Evolutionary conservation across 2,888 invertebrate species (phyloP), one percentile per base, ranked within the genome.

Genomic region (Phorcus lineatus): DNA sequence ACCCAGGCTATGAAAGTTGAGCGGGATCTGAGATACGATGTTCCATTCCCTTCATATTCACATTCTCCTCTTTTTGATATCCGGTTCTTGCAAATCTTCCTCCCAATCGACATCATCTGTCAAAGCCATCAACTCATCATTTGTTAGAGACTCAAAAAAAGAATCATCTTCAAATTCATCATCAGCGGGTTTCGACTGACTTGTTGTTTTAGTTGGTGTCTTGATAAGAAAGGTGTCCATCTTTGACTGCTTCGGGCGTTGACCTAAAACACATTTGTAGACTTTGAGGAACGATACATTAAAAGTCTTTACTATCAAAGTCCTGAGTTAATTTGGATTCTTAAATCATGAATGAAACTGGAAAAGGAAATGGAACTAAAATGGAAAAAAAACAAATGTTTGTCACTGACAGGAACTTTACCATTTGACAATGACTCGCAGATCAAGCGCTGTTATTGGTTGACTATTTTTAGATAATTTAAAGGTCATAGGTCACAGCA

Each of bases 61-160:
- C 28, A 62, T 24, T 28, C 28, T 62, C 28, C 62, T 62, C 62
- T 62, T 62, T 28, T 62, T 62, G 0, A 52, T 47, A 16, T 53
- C 75, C 2, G 62, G 28, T 24, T 74, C 24, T 11, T 66, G 66
- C n/a, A 62, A 53, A 3, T 78, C 83, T 13, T 83, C 79, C 67
- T 85, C 83, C 84, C 84, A 85, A 19, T 86, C 83, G 3, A 78
- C 75, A 52, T 82, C 84, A 55, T 80, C 83, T 16, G 82, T 47
- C 13, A 85, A 53, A 24, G 62, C 62, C 62, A 62, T 13, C 24
- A 62, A 28, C 11, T 62, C 62, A 28, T 62, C 62, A 24, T 28
- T 62, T 24, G 62, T 62, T 0, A 62, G 22, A 28, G 19, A 28
- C 16, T 62, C 62, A 28, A 22, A 62, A 28, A 62, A 62, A 17